Conservation (phyloP, 2,113 vertebrate genomes). For the Talpa occidentalis region DNA sequence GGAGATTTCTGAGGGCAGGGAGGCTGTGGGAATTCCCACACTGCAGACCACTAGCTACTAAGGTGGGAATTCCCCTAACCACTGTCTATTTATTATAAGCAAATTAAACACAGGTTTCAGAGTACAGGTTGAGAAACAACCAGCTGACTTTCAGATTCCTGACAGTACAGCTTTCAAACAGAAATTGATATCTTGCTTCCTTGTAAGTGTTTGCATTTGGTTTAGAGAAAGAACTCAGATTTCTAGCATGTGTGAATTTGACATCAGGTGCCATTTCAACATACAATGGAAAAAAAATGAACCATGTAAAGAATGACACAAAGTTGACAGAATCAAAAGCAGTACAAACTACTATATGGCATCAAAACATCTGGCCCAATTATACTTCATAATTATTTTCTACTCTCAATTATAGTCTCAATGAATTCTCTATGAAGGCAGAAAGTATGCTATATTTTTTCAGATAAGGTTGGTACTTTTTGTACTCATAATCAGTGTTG, state of each 20-base stretch:
- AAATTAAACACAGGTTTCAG: constrained; percentile 69
- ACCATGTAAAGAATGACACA: neutral
- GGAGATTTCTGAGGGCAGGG: constrained; percentile 22
- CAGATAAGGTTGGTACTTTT: neutral
- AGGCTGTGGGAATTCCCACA: constrained; percentile 58
- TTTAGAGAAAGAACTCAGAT: constrained; percentile 31
- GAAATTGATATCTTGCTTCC: constrained; percentile 47
- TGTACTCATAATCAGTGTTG: neutral
- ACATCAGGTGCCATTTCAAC: neutral
- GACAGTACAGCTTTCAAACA: constrained; percentile 13
- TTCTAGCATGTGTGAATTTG: constrained; percentile 22
- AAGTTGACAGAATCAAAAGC: neutral
- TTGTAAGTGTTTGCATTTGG: constrained; percentile 46
- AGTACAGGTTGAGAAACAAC: constrained; percentile 41
- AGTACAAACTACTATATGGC: neutral
- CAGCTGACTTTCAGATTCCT: constrained; percentile 47
- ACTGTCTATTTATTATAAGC: constrained; percentile 9
- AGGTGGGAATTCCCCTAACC: constrained; percentile 75
- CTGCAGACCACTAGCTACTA: constrained; percentile 2
- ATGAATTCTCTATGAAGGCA: neutral
- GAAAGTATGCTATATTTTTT: neutral
- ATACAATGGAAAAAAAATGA: neutral
- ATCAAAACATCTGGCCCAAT: neutral
- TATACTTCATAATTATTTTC: neutral
- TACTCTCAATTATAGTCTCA: neutral